These are phyloP conservation scores for Octomys mimax DNA, from an alignment of 2,797 vertebrate genomes.

Conservation along the genomic window DNA sequence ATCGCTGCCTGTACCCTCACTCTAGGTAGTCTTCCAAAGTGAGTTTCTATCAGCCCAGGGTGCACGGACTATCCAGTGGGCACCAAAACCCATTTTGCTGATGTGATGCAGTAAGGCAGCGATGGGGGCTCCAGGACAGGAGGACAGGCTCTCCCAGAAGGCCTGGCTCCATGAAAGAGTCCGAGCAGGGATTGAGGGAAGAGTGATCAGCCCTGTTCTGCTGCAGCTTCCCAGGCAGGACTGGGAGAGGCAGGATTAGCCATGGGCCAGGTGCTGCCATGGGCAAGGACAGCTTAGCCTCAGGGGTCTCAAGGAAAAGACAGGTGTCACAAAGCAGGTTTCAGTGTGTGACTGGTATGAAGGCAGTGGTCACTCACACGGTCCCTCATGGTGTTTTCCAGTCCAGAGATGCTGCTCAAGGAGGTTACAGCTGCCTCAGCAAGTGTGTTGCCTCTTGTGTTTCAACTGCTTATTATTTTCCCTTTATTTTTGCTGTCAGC, in stretches of 20 bases:
- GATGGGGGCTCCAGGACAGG: too few relatives aligned
- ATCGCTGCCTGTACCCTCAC: neutral
- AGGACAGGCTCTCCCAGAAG: neutral
- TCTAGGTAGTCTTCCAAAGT: too few relatives aligned
- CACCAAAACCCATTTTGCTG: neutral
- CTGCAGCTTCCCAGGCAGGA: neutral
- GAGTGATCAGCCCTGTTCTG: neutral
- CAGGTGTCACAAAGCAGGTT: neutral
- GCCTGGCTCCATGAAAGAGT: neutral
- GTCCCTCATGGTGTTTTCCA: neutral
- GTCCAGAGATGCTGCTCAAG: neutral
- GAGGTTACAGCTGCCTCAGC: neutral
- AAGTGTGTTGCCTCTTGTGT: too few relatives aligned
- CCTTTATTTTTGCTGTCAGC: neutral
- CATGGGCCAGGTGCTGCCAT: too few relatives aligned
- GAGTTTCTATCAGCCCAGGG: too few relatives aligned
- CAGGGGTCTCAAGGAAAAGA: neutral
- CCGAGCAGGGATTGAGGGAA: neutral
- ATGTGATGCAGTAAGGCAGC: neutral
- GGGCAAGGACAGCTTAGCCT: neutral
- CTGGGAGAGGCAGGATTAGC: neutral
- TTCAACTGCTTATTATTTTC: rapidly evolving
- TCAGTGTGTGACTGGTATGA: neutral
- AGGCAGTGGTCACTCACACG: neutral
- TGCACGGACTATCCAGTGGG: neutral